A percentile compares a stretch with the other conserved stretches of the same genome.
Conservation (phyloP, 1,140 invertebrate species). For the Drosophila ananassae region DNA sequence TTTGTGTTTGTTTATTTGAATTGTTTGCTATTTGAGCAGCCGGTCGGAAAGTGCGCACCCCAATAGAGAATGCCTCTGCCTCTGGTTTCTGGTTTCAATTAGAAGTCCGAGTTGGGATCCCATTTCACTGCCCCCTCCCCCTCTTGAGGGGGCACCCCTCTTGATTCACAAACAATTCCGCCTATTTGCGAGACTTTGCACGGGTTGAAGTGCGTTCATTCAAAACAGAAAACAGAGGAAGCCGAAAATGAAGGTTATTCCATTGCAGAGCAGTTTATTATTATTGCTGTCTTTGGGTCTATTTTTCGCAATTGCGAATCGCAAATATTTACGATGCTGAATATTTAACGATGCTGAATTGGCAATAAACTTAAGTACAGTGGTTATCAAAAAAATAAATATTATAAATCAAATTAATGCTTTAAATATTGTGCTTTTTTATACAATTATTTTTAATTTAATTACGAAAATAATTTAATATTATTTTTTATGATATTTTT, state of each 20-base stretch:
- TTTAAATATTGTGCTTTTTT: not conserved
- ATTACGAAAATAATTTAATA: no score
- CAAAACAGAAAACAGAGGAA: conserved; percentile 34
- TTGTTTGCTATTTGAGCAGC: conserved; percentile 71
- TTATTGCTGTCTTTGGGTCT: conserved; percentile 29
- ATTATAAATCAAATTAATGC: no score
- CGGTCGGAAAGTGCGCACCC: conserved; percentile 28
- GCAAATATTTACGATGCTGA: conserved; percentile 9
- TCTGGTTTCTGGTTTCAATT: conserved; percentile 29
- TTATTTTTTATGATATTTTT: no score
- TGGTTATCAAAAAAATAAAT: no score
- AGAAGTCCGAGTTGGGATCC: conserved; percentile 40
- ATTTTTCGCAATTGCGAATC: conserved; percentile 12
- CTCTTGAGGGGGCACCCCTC: not conserved
- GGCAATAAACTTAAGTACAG: conserved; percentile 25
- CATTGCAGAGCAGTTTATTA: conserved; percentile 23
- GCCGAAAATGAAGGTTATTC: conserved; percentile 45
- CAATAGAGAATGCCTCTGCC: not conserved
- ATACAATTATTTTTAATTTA: not conserved
- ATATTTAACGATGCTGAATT: conserved; percentile 22
- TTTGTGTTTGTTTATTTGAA: conserved; percentile 47
- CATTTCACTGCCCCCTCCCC: conserved; percentile 1
- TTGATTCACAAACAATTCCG: conserved; percentile 1
- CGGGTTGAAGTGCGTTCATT: conserved; percentile 58
- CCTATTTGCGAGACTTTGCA: conserved; percentile 39